Percentiles rank a stretch among this genome's conserved stretches.
Evolutionary conservation across 2,797 vertebrate species (phyloP).

Genomic region (Danio choprae): DNA sequence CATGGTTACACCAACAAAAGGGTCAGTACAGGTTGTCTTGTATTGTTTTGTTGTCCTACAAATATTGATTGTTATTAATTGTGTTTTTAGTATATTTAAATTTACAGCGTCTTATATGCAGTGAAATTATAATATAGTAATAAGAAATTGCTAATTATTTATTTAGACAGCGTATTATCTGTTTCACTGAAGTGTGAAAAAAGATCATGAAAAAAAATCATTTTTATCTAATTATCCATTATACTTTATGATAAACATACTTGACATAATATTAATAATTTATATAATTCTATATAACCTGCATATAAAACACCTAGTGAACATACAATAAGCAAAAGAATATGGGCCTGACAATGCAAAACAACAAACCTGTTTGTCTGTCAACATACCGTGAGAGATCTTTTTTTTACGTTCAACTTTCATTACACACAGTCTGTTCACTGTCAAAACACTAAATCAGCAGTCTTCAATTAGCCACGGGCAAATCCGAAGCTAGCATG

Average conservation of each 20-base stretch:
- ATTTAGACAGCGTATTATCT: neutral
- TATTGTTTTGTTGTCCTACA: too few relatives aligned
- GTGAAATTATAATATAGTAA: neutral
- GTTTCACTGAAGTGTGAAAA: neutral
- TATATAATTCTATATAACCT: neutral
- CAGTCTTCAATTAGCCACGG: slow-evolving; percentile 74
- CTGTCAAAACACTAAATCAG: slow-evolving; percentile 73
- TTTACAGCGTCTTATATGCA: too few relatives aligned
- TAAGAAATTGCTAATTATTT: neutral
- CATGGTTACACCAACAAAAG: neutral
- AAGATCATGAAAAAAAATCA: too few relatives aligned
- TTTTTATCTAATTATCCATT: too few relatives aligned
- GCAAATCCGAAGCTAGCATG: slow-evolving; percentile 72
- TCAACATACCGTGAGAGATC: slow-evolving; percentile 49
- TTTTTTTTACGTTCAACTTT: slow-evolving; percentile 35
- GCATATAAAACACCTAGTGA: slow-evolving; percentile 14
- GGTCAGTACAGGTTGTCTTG: too few relatives aligned
- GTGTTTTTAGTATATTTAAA: neutral
- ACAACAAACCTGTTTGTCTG: slow-evolving; percentile 48
- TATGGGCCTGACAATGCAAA: slow-evolving; percentile 33
- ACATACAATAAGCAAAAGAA: slow-evolving; percentile 30
- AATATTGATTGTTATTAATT: neutral
- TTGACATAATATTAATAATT: too few relatives aligned
- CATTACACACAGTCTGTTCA: slow-evolving; percentile 60
- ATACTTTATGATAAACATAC: too few relatives aligned